Evolutionary conservation across 2,888 invertebrate genomes (phyloP).

Genomic region (Eristalis tenax): DNA sequence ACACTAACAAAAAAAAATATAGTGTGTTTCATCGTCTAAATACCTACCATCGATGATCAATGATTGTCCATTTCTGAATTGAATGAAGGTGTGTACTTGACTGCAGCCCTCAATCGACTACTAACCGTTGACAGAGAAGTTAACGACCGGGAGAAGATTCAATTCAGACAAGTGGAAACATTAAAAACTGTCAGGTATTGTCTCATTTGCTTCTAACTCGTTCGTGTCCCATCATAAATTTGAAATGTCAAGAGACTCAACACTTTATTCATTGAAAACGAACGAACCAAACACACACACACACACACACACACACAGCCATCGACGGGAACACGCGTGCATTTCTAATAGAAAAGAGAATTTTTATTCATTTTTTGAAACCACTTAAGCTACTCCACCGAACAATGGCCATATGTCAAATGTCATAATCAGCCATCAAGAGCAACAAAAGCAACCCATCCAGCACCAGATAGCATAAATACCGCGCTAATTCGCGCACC

Average conservation of each 20-base stretch:
- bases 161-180: background rate
- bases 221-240: background rate
- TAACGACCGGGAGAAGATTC: background rate
- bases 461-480: slow-evolving; percentile 40
- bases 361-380: slow-evolving; percentile 18
- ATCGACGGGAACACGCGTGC: background rate
- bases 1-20: too few species aligned
- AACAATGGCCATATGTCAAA: slow-evolving; percentile 28
- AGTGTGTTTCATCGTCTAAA: too few species aligned
- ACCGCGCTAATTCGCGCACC: slow-evolving; percentile 58
- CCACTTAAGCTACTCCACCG: slow-evolving; percentile 2
- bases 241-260: background rate
- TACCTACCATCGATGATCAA: too few species aligned
- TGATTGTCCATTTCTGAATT: too few species aligned
- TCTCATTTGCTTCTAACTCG: background rate
- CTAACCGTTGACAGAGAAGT: background rate
- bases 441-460: slow-evolving; percentile 26
- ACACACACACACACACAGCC: background rate
- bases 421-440: slow-evolving; percentile 43
- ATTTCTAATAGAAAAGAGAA: background rate
- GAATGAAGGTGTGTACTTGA: too few species aligned
- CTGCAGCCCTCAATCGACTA: background rate
- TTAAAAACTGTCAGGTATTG: background rate
- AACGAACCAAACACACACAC: background rate
- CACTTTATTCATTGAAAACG: background rate